A percentile compares a stretch with the other conserved stretches of the same genome.
phyloP scores from a whole-genome alignment of 2,888 invertebrate genomes.

The Poecilus cupreus region DNA sequence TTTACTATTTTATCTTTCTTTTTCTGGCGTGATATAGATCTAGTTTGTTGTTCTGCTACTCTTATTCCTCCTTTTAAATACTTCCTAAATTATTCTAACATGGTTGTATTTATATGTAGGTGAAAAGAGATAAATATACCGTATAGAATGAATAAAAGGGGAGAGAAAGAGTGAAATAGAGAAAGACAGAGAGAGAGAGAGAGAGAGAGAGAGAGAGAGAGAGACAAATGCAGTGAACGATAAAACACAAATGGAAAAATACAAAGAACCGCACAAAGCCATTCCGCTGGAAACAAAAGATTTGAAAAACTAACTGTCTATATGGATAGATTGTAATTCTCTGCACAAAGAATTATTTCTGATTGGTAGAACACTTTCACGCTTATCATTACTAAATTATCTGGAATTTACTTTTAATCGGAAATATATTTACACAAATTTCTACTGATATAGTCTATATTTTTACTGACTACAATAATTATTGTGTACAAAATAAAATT shows the following conservation, averaged over 20 bases:
- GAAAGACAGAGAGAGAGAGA: slow-evolving; percentile 4
- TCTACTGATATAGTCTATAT: too few species aligned
- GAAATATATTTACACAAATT: too few species aligned
- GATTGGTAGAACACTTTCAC: background rate
- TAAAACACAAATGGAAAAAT: slow-evolving; percentile 44
- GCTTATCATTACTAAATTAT: background rate
- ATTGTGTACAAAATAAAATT: background rate
- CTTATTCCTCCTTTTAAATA: too few species aligned
- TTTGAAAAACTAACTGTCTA: slow-evolving; percentile 30
- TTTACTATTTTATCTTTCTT: too few species aligned
- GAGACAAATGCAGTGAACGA: slow-evolving; percentile 40
- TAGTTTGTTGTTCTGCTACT: too few species aligned
- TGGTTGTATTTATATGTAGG: background rate
- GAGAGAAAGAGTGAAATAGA: slow-evolving; percentile 11
- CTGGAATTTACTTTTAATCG: background rate
- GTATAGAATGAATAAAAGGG: background rate
- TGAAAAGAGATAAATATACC: slow-evolving; percentile 28
- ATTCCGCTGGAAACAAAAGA: background rate
- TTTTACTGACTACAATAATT: background rate
- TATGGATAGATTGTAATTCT: slow-evolving; percentile 17
- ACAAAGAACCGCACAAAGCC: slow-evolving; percentile 33
- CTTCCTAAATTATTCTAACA: too few species aligned
- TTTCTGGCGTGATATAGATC: too few species aligned
- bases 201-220: background rate
- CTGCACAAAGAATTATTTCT: background rate